Conservation (phyloP, 2,888 invertebrate species). For the Hemithea aestivaria region DNA sequence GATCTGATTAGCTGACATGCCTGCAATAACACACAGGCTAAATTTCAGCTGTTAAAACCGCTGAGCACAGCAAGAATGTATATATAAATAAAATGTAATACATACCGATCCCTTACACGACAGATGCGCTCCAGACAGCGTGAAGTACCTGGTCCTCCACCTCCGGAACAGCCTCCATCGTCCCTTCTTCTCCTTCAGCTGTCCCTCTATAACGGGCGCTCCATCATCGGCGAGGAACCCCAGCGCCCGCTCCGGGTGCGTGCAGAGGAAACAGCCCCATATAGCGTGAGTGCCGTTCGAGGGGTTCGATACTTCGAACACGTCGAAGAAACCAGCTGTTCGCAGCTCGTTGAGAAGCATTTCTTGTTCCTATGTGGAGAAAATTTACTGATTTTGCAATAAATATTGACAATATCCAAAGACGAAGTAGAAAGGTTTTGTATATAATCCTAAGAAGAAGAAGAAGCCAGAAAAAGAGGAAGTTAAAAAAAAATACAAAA, state of each 20-base stretch:
- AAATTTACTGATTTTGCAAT: not conserved
- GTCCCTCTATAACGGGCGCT: slow-evolving; percentile 88
- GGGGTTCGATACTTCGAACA: slow-evolving; percentile 85
- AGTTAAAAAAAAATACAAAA: too few species aligned
- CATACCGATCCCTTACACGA: slow-evolving; percentile 82
- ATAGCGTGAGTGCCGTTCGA: slow-evolving; percentile 39
- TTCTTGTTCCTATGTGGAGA: slow-evolving; percentile 86
- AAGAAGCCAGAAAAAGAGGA: too few species aligned
- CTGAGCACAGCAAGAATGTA: too few species aligned
- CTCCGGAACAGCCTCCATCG: slow-evolving; percentile 93
- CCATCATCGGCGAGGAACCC: slow-evolving; percentile 89
- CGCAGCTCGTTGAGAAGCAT: slow-evolving; percentile 90
- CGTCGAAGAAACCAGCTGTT: slow-evolving; percentile 93
- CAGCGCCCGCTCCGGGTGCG: slow-evolving; percentile 93
- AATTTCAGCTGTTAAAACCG: too few species aligned
- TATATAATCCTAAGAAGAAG: too few species aligned
- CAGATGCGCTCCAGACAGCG: slow-evolving; percentile 93
- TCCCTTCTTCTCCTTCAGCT: slow-evolving; percentile 55
- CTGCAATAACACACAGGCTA: too few species aligned
- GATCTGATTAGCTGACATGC: too few species aligned
- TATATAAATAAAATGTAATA: slow-evolving; percentile 23
- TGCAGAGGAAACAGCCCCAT: slow-evolving; percentile 97
- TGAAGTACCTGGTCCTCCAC: slow-evolving; percentile 97
- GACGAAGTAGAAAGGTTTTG: too few species aligned
- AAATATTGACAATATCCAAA: too few species aligned